Base-by-base conservation (phyloP, 2,888 invertebrate genomes). In the Escarpia spicata region DNA sequence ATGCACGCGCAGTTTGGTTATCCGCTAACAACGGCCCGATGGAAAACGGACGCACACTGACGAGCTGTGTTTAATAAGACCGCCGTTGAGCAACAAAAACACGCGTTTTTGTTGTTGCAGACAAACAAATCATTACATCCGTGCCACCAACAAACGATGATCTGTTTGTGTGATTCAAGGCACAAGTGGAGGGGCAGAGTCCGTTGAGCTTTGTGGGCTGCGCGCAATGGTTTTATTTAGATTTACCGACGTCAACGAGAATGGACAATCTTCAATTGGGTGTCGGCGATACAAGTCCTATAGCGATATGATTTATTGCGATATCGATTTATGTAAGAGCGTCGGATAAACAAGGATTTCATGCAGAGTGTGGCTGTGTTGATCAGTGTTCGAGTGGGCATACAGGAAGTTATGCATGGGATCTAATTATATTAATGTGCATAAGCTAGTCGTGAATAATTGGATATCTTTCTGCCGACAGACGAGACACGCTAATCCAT, bases 401-500 rank as follows among this genome's bases (percentile, higher is more conserved):
- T 15, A 75, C 26, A n/a, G 75, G 75, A 75, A 75, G 75, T 75
- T 75, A 75, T 19, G 19, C 75, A 3, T 75, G 75, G 4, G n/a
- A 75, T 75, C 75, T 75, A 75, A 75, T 75, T 75, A 75, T 19
- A n/a, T 26, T 75, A 75, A 75, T 75, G n/a, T 75, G 75, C 75
- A 26, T 75, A 75, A 6, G 75, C 75, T n/a, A 26, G 75, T 60
- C 60, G 4, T 12, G 12, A 75, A 26, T 75, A 75, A 75, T 75
- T 75, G 75, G 75, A 75, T 26, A 75, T 75, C 75, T 2, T 75
- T 75, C 75, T 75, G 75, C 3, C 75, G 19, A 6, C 75, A 15
- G 75, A 75, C 75, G 6, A 19, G 75, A 26, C 75, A 75, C n/a
- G 19, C 75, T 75, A 75, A 75, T 75, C 75, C 75, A n/a, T 75